These are phyloP conservation scores for Anableps anableps DNA, from an alignment of 2,797 vertebrate genomes.

Conservation along the genomic window DNA sequence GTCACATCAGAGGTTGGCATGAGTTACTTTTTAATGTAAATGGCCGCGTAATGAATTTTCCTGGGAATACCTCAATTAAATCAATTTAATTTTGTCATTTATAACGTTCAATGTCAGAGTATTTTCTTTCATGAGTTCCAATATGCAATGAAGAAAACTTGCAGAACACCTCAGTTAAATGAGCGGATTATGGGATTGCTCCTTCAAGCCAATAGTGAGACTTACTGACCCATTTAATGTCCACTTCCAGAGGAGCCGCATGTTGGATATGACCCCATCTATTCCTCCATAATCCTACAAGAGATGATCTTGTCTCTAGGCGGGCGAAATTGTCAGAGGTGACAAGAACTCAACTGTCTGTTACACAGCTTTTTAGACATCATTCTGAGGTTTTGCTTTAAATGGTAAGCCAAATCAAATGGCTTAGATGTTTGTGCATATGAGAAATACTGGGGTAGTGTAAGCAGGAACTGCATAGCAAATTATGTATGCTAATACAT, in stretches of 20 bases:
- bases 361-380: slow-evolving; percentile 43
- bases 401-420: slow-evolving; percentile 41
- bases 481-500: slow-evolving; percentile 5
- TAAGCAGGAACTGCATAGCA: slow-evolving; percentile 6
- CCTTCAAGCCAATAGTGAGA: slow-evolving; percentile 66
- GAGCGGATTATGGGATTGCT: slow-evolving; percentile 65
- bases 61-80: slow-evolving; percentile 64
- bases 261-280: slow-evolving; percentile 70
- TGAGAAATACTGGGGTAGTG: slow-evolving; percentile 21
- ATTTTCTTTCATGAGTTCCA: slow-evolving; percentile 52
- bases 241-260: slow-evolving; percentile 68
- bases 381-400: slow-evolving; percentile 54
- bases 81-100: slow-evolving; percentile 69
- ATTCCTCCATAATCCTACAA: slow-evolving; percentile 73
- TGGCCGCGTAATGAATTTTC: slow-evolving; percentile 48
- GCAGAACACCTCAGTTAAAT: slow-evolving; percentile 45
- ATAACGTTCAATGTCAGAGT: slow-evolving; percentile 54
- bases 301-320: slow-evolving; percentile 73
- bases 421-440: slow-evolving; percentile 41
- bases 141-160: slow-evolving; percentile 40
- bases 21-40: slow-evolving; percentile 52
- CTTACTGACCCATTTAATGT: slow-evolving; percentile 78
- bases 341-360: slow-evolving; percentile 71
- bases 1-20: slow-evolving; percentile 52
- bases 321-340: slow-evolving; percentile 62